phyloP scores from a whole-genome alignment of 2,888 invertebrate genomes.

The Cephus rjabovi region DNA sequence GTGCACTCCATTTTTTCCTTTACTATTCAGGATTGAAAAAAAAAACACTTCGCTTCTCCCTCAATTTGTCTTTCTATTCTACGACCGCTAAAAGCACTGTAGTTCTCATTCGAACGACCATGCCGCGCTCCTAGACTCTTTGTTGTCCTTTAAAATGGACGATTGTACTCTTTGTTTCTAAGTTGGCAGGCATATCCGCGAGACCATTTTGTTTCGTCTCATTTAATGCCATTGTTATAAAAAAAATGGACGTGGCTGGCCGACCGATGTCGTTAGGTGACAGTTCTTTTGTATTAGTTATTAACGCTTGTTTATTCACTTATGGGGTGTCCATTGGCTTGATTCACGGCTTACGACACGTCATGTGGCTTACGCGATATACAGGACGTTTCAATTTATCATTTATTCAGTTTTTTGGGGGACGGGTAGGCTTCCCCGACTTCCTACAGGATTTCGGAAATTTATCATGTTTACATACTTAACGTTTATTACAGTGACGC shows the following conservation, averaged over 20 bases:
- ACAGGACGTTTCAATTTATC: not conserved
- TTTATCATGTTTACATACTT: not conserved
- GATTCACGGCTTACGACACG: slow-evolving; percentile 23
- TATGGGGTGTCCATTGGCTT: slow-evolving; percentile 3
- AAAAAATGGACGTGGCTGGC: not conserved
- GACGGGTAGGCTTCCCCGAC: not conserved
- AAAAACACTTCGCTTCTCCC: not conserved
- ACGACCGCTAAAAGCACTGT: slow-evolving; percentile 13
- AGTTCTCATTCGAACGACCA: slow-evolving; percentile 30
- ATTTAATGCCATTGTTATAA: not conserved
- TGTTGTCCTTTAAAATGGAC: not conserved
- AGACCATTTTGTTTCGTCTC: not conserved
- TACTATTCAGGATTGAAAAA: not conserved
- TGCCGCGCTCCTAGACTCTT: slow-evolving; percentile 18
- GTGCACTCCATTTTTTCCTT: not conserved
- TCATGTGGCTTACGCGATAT: not conserved
- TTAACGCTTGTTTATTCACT: not conserved
- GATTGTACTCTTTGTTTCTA: not conserved
- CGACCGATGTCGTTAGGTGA: not conserved
- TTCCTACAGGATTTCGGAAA: not conserved
- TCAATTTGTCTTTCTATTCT: not conserved
- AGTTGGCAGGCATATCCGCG: not conserved
- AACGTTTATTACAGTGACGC: not conserved
- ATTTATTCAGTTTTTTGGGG: not conserved
- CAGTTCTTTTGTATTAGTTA: not conserved